These are phyloP conservation scores for Drosophila meridionalis DNA, from an alignment of 2,888 invertebrate genomes.

Conservation along the genomic window DNA sequence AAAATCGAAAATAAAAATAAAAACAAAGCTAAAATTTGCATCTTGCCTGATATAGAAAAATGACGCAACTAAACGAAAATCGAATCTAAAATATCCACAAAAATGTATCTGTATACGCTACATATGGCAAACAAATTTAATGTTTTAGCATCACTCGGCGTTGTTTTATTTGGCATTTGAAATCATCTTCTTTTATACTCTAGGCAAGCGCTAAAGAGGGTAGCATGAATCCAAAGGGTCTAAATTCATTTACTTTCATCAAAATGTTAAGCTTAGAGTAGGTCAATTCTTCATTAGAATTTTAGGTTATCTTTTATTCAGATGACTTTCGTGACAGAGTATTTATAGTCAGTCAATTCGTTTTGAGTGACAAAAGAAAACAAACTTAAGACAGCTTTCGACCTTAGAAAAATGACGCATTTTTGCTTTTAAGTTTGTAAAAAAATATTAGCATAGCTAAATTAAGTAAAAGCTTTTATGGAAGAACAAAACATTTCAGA, in stretches of 20 bases:
- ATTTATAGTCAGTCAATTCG: not conserved
- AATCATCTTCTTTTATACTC: not conserved
- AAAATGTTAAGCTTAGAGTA: not conserved
- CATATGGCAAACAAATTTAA: constrained; percentile 41
- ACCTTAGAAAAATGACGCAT: not conserved
- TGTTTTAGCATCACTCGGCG: constrained; percentile 30
- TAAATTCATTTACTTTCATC: not conserved
- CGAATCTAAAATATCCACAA: constrained; percentile 26
- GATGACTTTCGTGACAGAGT: constrained; percentile 2
- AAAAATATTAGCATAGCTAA: constrained; percentile 7
- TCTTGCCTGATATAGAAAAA: constrained; percentile 39
- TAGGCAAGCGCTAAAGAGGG: not conserved
- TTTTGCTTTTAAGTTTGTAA: constrained; percentile 13
- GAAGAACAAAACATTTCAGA: not conserved
- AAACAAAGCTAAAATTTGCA: constrained; percentile 50
- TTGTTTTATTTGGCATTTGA: constrained; percentile 41
- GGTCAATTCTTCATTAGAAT: not conserved
- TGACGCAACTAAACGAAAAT: constrained; percentile 54
- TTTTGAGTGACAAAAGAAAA: constrained; percentile 32
- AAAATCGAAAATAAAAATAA: constrained; percentile 29
- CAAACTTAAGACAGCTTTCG: constrained; percentile 32
- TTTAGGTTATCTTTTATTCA: not conserved
- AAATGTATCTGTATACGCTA: constrained; percentile 34
- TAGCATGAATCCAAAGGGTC: too few relatives aligned
- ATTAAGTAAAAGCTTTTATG: constrained; percentile 12